phyloP scores from a whole-genome alignment of 2,113 vertebrate species.

The Gopherus evgoodei region DNA sequence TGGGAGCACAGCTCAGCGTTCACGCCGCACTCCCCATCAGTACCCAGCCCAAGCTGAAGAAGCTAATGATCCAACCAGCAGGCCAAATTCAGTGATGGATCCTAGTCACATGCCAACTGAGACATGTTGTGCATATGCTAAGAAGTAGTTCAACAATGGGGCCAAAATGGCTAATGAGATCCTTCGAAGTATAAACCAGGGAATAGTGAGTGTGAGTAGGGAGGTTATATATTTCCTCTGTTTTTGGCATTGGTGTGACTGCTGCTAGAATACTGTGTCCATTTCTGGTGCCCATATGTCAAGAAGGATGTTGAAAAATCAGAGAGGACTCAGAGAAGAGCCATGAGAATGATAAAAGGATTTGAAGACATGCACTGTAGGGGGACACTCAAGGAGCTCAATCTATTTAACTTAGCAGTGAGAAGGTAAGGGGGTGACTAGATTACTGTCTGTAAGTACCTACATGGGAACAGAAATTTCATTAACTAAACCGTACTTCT shows the following conservation, averaged over 20 bases:
- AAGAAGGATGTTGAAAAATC: not conserved
- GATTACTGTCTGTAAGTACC: not conserved
- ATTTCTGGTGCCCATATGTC: not conserved
- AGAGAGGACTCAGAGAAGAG: not conserved
- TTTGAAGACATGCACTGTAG: not conserved
- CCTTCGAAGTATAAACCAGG: not conserved
- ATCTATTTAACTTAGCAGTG: not conserved
- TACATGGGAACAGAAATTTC: not conserved
- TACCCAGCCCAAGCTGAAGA: too few relatives aligned
- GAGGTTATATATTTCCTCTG: not conserved
- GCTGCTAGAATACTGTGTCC: too few relatives aligned
- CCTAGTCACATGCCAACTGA: too few relatives aligned
- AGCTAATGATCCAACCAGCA: too few relatives aligned
- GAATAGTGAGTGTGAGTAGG: not conserved
- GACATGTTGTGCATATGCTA: too few relatives aligned
- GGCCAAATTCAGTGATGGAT: too few relatives aligned
- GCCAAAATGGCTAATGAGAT: too few relatives aligned
- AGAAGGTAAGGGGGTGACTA: not conserved
- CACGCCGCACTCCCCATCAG: too few relatives aligned
- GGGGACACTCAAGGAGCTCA: not conserved
- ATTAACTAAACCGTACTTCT: not conserved
- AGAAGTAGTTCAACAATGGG: not conserved
- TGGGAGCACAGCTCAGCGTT: too few relatives aligned
- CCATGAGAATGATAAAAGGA: not conserved
- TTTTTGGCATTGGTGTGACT: not conserved